Base-by-base conservation (phyloP, 2,888 invertebrate species). In the Steinernema hermaphroditum region DNA sequence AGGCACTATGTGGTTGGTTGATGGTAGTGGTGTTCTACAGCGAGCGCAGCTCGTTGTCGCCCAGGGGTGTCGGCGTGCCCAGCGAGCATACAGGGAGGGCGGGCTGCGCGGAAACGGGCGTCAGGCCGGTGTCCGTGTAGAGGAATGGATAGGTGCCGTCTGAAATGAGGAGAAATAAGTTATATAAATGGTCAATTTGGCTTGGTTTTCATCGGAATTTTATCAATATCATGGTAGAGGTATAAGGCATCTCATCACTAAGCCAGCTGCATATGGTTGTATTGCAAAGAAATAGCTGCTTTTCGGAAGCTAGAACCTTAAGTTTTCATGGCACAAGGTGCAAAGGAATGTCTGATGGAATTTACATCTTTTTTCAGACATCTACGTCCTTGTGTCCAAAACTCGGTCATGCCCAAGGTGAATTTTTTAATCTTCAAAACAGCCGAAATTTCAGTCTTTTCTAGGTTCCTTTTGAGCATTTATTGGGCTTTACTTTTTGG, bases 1-100 rank as follows among this genome's bases (percentile, higher is more conserved):
- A 62, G 62, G 62, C 62, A 62, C 62, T 24, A 16, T 62, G 29
- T 34, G 62, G 62, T 29, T 24, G 29, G 6, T 22, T 16, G n/a
- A 22, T 27, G 62, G 62, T 62, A 32, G 62, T 16, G 34, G 27
- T 2, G 62, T 16, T 62, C 70, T 75, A 79, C 34, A 79, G 73
- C 44, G 77, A 72, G 8, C 77, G 75, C 44, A 79, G 77, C 69
- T 79, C 79, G 29, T 76, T 71, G 54, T 77, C 77, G 68, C 70
- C 68, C 19, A 44, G 68, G 9, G 80, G 80, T 8, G 80, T 78
- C 19, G 78, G 78, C 16, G 78, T 78, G 32, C 62, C 32, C 62
- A 62, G 32, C 8, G 62, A 29, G 62, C 62, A 62, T 1, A 62
- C 62, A 16, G 62, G 62, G 32, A 62, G 62, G 32, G 62, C 62